Evolutionary conservation across 2,888 invertebrate genomes (phyloP).

Genomic region (Trisateles emortualis): DNA sequence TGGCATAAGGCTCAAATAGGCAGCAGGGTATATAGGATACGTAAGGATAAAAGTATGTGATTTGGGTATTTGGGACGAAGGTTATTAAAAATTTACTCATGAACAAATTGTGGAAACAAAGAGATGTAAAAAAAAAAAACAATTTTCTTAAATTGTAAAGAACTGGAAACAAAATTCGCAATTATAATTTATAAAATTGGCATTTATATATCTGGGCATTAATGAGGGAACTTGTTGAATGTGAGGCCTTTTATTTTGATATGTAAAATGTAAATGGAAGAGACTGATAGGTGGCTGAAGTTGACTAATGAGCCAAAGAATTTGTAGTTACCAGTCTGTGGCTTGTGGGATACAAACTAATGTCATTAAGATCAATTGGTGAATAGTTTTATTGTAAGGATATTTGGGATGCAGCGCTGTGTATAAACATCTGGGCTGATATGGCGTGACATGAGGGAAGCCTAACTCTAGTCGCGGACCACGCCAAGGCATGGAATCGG

Average conservation of each 20-base stretch:
- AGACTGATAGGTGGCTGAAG: slow-evolving; percentile 4
- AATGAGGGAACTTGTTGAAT: background rate
- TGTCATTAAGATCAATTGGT: slow-evolving; percentile 8
- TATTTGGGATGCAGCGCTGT: slow-evolving; percentile 5
- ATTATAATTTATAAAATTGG: background rate
- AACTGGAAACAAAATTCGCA: background rate
- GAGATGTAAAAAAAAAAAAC: background rate
- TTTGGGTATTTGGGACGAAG: slow-evolving; percentile 7
- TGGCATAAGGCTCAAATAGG: slow-evolving; percentile 9
- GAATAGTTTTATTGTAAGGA: slow-evolving; percentile 2
- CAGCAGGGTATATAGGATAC: slow-evolving; percentile 16
- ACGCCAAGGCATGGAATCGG: slow-evolving; percentile 13
- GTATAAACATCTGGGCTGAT: slow-evolving; percentile 10
- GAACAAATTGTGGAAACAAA: background rate
- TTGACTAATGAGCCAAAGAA: slow-evolving; percentile 11
- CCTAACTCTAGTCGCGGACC: slow-evolving; percentile 18
- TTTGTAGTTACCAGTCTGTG: slow-evolving; percentile 10
- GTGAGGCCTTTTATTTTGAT: slow-evolving; percentile 9
- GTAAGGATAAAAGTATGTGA: slow-evolving; percentile 11
- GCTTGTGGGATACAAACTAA: background rate
- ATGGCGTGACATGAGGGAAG: slow-evolving; percentile 16
- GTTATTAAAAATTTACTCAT: background rate
- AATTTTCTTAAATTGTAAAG: background rate
- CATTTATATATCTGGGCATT: background rate
- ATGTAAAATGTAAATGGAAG: slow-evolving; percentile 9